Conservation (phyloP, 92 coral and sea anemone species). For the Isaurus tuberculatus region DNA sequence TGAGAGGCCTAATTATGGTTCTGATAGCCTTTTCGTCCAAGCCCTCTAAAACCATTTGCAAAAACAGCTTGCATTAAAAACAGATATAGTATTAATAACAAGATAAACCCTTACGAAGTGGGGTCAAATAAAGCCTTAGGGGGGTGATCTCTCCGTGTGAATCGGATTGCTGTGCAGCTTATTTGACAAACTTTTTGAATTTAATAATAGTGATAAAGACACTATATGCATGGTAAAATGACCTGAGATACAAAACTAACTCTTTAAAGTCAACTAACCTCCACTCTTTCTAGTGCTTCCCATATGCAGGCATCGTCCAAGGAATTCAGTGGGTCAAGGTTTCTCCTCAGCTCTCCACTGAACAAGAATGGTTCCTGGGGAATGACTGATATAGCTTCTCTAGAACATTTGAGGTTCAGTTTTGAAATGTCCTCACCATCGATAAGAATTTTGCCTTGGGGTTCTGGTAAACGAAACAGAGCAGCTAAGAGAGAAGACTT, state of each 20-base stretch:
- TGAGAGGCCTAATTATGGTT: too few species aligned
- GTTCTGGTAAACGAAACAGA: slow-evolving; percentile 36
- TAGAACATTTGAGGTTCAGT: slow-evolving; percentile 17
- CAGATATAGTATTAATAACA: too few species aligned
- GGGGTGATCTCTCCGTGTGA: too few species aligned
- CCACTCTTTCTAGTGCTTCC: slow-evolving; percentile 37
- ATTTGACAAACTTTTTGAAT: too few species aligned
- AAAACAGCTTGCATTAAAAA: too few species aligned
- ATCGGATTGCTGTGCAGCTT: too few species aligned
- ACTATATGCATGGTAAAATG: background rate
- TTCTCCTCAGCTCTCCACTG: slow-evolving; percentile 31
- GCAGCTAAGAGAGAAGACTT: slow-evolving; percentile 41
- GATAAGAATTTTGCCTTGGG: slow-evolving; percentile 14
- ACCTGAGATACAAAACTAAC: background rate
- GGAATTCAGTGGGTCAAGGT: slow-evolving; percentile 13
- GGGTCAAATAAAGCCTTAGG: too few species aligned
- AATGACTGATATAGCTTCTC: slow-evolving; percentile 41
- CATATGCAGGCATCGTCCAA: slow-evolving; percentile 12
- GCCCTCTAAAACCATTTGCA: too few species aligned
- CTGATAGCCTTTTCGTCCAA: too few species aligned
- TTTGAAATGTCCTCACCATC: slow-evolving; percentile 32
- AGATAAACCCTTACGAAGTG: too few species aligned
- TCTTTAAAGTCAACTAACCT: background rate
- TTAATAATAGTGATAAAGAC: too few species aligned
- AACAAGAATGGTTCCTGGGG: slow-evolving; percentile 44